Percentiles rank a stretch among this genome's conserved stretches.
These are phyloP conservation scores for Geopemphigus sp. DNA, from an alignment of 1,140 invertebrate genomes.

Conservation along the genomic window DNA sequence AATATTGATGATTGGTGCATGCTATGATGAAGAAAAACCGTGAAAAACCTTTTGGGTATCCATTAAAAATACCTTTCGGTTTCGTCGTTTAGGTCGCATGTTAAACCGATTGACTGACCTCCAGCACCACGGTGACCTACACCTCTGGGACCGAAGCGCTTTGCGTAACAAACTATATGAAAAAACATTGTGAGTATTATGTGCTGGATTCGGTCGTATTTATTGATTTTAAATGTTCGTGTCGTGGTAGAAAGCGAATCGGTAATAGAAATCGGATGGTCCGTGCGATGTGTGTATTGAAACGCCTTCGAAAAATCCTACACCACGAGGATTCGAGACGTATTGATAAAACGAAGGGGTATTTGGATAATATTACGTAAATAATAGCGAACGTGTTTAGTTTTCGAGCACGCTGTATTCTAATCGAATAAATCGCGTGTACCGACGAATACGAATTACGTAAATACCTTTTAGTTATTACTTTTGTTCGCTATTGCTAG, in stretches of 20 bases:
- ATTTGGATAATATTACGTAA: neutral
- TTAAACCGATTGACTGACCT: slow-evolving; percentile 69
- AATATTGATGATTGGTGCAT: slow-evolving; percentile 4
- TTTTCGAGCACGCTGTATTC: too few relatives aligned
- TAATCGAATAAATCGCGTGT: too few relatives aligned
- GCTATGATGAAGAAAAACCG: neutral
- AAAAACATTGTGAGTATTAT: slow-evolving; percentile 53
- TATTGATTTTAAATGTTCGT: neutral
- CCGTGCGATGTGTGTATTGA: neutral
- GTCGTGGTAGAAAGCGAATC: neutral
- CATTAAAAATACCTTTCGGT: slow-evolving; percentile 39
- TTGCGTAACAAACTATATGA: slow-evolving; percentile 70
- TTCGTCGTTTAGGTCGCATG: slow-evolving; percentile 59
- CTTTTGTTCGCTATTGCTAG: too few relatives aligned
- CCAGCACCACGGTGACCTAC: slow-evolving; percentile 83
- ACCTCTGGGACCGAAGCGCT: slow-evolving; percentile 83
- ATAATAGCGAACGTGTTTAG: neutral
- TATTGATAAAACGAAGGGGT: neutral
- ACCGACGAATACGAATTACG: too few relatives aligned
- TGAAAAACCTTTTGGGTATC: neutral
- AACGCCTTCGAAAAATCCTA: neutral
- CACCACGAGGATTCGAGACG: neutral
- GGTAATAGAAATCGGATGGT: neutral
- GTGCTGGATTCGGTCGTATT: neutral
- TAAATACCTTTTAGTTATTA: too few relatives aligned